These are phyloP conservation scores for Apaloderma vittatum DNA, from an alignment of 2,113 vertebrate genomes.

Conservation along the genomic window DNA sequence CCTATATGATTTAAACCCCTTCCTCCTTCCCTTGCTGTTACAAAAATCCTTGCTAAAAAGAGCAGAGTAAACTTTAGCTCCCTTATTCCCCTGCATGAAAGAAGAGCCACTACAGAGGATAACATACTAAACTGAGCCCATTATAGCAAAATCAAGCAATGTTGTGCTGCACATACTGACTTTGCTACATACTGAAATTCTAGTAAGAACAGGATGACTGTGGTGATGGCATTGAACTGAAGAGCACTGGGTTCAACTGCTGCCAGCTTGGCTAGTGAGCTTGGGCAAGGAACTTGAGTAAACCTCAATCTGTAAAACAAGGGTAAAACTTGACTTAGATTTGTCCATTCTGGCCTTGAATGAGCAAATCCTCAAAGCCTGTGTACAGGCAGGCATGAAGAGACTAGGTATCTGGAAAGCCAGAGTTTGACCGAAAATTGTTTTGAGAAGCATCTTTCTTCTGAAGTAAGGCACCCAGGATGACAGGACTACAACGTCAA, in stretches of 20 bases:
- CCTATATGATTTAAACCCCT: not conserved
- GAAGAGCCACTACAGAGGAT: not conserved
- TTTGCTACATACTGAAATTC: not conserved
- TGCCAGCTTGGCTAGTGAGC: not conserved
- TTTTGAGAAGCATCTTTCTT: not conserved
- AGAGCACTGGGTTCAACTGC: not conserved
- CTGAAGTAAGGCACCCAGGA: not conserved
- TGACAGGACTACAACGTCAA: not conserved
- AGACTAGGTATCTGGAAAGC: not conserved
- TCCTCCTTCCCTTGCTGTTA: not conserved
- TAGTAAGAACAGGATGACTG: not conserved
- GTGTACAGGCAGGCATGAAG: not conserved
- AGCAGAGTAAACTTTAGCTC: not conserved
- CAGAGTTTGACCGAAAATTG: not conserved
- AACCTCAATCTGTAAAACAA: not conserved
- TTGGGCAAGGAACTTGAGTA: not conserved
- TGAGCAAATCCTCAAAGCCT: not conserved
- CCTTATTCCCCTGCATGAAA: not conserved
- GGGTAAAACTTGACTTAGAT: not conserved
- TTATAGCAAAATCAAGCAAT: not conserved
- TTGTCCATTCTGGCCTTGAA: not conserved
- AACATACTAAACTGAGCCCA: not conserved
- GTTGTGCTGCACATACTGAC: fast-evolving
- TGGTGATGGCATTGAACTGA: not conserved
- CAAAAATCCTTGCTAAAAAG: not conserved